Evolutionary conservation across 2,888 invertebrate genomes (phyloP).

Genomic region (Erebia palarica): DNA sequence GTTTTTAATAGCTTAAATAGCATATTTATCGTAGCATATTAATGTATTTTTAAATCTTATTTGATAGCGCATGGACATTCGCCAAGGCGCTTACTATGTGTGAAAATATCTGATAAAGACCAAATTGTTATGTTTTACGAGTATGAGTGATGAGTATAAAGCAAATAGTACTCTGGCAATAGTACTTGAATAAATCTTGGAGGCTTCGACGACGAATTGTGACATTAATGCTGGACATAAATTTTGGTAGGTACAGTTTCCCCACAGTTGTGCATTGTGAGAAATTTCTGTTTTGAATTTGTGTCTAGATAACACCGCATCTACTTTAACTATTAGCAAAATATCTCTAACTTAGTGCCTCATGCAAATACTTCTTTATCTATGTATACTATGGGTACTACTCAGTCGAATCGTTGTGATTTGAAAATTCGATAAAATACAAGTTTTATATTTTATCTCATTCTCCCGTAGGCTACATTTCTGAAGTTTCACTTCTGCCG

Average conservation of each 20-base stretch:
- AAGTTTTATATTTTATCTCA: too few relatives aligned
- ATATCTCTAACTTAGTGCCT: background rate
- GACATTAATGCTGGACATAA: conserved; percentile 11
- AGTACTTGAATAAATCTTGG: conserved; percentile 19
- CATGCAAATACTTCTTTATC: too few relatives aligned
- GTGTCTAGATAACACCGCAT: background rate
- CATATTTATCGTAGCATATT: conserved; percentile 4
- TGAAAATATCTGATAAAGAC: conserved; percentile 29
- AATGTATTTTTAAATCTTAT: conserved; percentile 11
- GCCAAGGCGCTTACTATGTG: conserved; percentile 19
- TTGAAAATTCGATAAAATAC: too few relatives aligned
- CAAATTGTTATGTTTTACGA: conserved; percentile 32
- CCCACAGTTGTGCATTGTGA: background rate
- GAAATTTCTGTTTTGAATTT: background rate
- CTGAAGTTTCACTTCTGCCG: too few relatives aligned
- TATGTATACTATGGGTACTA: too few relatives aligned
- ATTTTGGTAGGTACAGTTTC: conserved; percentile 1
- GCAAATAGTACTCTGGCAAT: conserved; percentile 15
- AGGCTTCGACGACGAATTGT: conserved; percentile 9
- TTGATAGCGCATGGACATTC: conserved; percentile 9
- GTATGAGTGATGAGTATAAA: background rate
- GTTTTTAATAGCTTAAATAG: background rate
- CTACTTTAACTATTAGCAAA: background rate
- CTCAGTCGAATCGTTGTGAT: too few relatives aligned
- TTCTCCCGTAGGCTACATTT: too few relatives aligned